phyloP scores from a whole-genome alignment of 2,888 invertebrate species.

The Hyposoter dolosus region DNA sequence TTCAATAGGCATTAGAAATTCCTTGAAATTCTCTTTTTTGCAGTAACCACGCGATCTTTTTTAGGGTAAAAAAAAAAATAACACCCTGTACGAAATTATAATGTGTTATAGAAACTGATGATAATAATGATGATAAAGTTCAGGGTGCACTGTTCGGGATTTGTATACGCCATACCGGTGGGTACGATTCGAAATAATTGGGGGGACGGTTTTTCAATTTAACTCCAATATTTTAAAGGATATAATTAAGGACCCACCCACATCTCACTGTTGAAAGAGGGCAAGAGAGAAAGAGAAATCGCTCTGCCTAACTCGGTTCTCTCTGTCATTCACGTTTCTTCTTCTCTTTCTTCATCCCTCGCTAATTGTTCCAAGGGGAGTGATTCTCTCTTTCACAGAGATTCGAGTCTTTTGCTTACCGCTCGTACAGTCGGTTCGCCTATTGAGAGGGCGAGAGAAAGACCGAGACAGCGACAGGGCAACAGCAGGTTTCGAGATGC shows the following conservation, averaged over 20 bases:
- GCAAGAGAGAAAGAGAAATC: neutral
- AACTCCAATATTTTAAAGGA: constrained; percentile 82
- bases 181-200: constrained; percentile 79
- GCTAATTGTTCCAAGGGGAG: constrained; percentile 63
- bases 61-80: neutral
- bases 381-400: constrained; percentile 40
- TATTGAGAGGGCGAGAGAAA: neutral
- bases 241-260: constrained; percentile 81
- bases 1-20: neutral
- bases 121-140: constrained; percentile 61
- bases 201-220: constrained; percentile 82
- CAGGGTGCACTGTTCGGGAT: constrained; percentile 7
- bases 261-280: constrained; percentile 57
- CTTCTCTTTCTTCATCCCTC: constrained; percentile 62
- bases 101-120: constrained; percentile 35
- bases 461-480: constrained; percentile 20
- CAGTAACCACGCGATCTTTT: neutral
- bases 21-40: neutral
- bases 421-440: neutral
- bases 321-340: constrained; percentile 31
- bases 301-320: constrained; percentile 24
- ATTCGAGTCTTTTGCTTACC: constrained; percentile 37
- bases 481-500: constrained; percentile 53
- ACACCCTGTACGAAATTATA: constrained; percentile 48
- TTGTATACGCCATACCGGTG: constrained; percentile 41